Evolutionary conservation across 2,797 vertebrate genomes (phyloP).

Genomic region (Tragelaphus eurycerus): DNA sequence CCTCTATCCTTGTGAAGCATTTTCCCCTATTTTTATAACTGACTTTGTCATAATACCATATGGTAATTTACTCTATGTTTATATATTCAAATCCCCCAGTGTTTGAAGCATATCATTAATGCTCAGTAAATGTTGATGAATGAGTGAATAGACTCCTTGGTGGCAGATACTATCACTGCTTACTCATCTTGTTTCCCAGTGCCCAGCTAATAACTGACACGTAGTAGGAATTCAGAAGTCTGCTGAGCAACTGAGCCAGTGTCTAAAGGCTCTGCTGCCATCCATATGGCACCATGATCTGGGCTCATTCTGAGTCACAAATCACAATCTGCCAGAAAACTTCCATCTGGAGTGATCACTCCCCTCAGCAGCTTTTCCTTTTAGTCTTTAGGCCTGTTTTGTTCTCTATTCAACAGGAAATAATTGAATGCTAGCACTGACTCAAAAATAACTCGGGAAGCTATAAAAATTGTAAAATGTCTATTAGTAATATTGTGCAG

Average conservation of each 20-base stretch:
- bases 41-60: not conserved
- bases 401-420: constrained; percentile 72
- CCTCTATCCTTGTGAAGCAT: not conserved
- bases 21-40: not conserved
- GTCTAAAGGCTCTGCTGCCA: not conserved
- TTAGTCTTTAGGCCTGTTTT: constrained; percentile 53
- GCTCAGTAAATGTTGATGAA: not conserved
- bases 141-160: not conserved
- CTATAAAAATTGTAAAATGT: constrained; percentile 49
- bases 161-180: not conserved
- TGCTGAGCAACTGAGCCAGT: not conserved
- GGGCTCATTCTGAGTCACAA: constrained; percentile 61
- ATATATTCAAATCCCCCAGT: not conserved
- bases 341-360: constrained; percentile 61
- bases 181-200: not conserved
- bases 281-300: constrained; percentile 47
- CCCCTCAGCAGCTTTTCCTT: constrained; percentile 42
- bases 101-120: not conserved
- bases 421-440: constrained; percentile 48
- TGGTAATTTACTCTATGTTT: constrained; percentile 41
- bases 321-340: constrained; percentile 45
- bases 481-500: constrained; percentile 23
- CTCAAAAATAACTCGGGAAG: constrained; percentile 62
- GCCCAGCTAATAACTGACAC: not conserved
- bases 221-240: constrained; percentile 47